Base-by-base conservation (phyloP, 1,140 invertebrate species). In the Leptinotarsa undecemlineata region DNA sequence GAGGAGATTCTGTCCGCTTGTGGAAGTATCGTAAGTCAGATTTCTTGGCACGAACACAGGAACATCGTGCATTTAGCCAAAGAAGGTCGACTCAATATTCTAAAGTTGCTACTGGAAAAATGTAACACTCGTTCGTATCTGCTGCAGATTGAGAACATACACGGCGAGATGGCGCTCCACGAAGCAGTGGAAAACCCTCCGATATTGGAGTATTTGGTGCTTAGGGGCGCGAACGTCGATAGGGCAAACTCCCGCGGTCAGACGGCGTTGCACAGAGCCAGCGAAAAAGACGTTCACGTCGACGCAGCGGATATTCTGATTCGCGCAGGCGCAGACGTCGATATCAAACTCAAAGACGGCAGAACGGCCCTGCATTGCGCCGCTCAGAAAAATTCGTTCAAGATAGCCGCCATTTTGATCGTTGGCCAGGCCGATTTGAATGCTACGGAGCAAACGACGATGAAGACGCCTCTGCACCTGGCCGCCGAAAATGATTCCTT, bases 61-160 rank as follows among this genome's bases (percentile, higher is more conserved):
- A 57, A 57, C n/a, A 57, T 57, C 51, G 51, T 57, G 15, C 51
- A 57, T 57, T 19, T 57, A 19, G 51, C 51, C 51, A 57, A 57
- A 57, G 51, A 57, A 57, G 51, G 51, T n/a, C 51, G 51, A 0
- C 51, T 57, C 51, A 57, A 57, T 6, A 57, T 57, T 57, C n/a
- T 57, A 19, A 57, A 19, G 17, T 19, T 57, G 4, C 14, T 57
- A 57, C 51, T 57, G n/a, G 51, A 19, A 57, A 57, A 57, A 57
- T 57, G 14, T n/a, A 17, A 15, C 15, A 57, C 15, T 19, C 17
- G 15, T 19, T 17, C 15, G n/a, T 57, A 57, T 57, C 6, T 57
- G n/a, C n/a, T 57, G n/a, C 15, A 57, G 51, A 57, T 57, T 17
- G 51, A 57, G n/a, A 19, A 57, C n/a, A 57, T 57, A 17, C n/a